Evolutionary conservation across 2,113 vertebrate genomes (phyloP), one percentile per base, ranked within the genome.

Genomic region (Cranoglanis bouderius): DNA sequence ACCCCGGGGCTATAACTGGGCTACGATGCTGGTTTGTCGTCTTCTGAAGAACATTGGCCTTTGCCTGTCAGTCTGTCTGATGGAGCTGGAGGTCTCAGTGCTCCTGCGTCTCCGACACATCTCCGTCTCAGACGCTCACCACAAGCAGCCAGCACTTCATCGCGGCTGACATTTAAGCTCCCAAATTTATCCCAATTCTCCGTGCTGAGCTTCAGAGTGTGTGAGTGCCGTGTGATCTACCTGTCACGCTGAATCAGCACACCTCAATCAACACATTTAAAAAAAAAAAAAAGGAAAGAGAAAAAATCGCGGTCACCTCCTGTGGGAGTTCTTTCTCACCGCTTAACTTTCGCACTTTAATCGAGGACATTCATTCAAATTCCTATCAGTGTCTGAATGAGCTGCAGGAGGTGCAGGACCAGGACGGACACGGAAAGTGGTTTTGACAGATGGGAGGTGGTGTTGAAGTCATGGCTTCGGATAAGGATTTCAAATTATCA

Each of bases 81-180:
- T 82, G 63, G 75, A 35, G 49, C 81, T 49, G 81, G 87, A 38
- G 74, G 77, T 88, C 77, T 26, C 81, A 38, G 67, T 43, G 82
- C 75, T 65, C 72, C 53, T 55, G 85, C 88, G 75, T 93, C 92
- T 92, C 92, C 91, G 91, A 91, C 88, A 84, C 89, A 77, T 92
- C 90, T 90, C 91, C 84, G 87, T 91, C 84, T 88, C 80, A 57
- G 85, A 85, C 78, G 87, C 89, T 82, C 90, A 91, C 87, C 80
- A 85, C 84, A 43, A 88, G 84, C 82, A 89, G 29, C 63, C 61
- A 67, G 63, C n/a, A 43, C 87, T 88, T 91, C 88, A 92, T 90
- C 86, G 53, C 74, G 92, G 92, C 89, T 95, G 95, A 95, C 94
- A 95, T 95, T 94, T 93, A 90, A 88, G 86, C 81, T 88, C 63